phyloP scores from a whole-genome alignment of 2,113 vertebrate species.

The Toxostoma redivivum region DNA sequence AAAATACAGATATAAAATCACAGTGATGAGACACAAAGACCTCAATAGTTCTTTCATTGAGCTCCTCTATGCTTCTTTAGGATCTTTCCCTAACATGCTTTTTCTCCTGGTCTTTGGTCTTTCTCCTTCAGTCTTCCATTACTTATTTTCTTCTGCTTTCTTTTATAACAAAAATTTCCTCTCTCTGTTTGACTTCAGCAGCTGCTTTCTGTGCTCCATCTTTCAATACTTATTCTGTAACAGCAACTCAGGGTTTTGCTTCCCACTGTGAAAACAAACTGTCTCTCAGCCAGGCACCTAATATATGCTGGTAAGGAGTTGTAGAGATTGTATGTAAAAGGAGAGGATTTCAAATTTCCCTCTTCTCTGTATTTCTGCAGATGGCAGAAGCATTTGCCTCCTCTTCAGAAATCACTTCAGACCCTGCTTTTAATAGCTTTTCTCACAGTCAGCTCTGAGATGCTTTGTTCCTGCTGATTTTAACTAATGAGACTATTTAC shows the following conservation, averaged over 20 bases:
- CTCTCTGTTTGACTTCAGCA: neutral
- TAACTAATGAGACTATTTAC: slow-evolving; percentile 8
- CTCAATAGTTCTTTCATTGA: neutral
- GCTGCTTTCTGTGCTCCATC: neutral
- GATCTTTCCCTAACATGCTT: neutral
- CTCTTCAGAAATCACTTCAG: slow-evolving; percentile 16
- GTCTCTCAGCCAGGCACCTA: neutral
- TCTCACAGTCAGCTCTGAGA: neutral
- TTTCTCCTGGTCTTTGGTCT: neutral
- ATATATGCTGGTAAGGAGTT: neutral
- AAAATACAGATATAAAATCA: neutral
- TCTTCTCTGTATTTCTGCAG: slow-evolving; percentile 12
- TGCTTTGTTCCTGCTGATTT: neutral
- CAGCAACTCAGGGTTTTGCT: neutral
- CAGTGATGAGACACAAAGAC: neutral
- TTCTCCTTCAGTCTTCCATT: neutral
- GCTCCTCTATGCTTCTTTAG: neutral
- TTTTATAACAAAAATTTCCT: neutral
- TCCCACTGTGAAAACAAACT: neutral
- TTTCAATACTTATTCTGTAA: neutral
- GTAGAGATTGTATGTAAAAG: neutral
- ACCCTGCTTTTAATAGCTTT: neutral
- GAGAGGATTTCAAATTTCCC: slow-evolving; percentile 46
- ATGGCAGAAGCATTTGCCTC: neutral
- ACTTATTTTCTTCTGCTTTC: neutral